A percentile compares a stretch with the other conserved stretches of the same genome.
These are phyloP conservation scores for Trogon surrucura DNA, from an alignment of 2,113 vertebrate genomes.

Conservation along the genomic window DNA sequence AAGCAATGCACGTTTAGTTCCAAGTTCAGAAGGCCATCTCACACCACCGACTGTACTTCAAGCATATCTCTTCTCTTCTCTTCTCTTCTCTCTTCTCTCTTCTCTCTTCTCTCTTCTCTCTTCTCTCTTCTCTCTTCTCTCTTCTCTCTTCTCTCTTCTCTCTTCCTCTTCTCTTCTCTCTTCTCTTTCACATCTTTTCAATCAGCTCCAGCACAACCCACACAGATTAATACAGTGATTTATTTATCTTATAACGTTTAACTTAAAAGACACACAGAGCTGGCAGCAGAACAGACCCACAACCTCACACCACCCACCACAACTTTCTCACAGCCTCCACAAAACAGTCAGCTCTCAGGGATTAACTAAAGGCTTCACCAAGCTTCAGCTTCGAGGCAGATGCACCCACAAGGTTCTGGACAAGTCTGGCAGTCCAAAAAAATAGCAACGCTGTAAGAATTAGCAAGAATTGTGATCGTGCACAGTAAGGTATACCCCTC, in stretches of 20 bases:
- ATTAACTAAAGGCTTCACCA: not conserved
- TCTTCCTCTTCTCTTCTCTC: too few relatives aligned
- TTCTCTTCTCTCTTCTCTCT: too few relatives aligned
- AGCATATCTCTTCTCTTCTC: too few relatives aligned
- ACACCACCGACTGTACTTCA: not conserved
- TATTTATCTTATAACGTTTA: constrained; percentile 34
- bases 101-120: too few relatives aligned
- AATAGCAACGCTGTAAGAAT: not conserved
- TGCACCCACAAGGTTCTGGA: not conserved
- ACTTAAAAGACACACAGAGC: constrained; percentile 30
- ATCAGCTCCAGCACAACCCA: not conserved
- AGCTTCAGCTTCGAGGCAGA: not conserved
- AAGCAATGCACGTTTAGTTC: not conserved
- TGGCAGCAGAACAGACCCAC: constrained; percentile 26
- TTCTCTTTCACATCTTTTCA: constrained; percentile 20
- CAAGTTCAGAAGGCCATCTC: not conserved
- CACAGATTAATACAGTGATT: constrained; percentile 29
- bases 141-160: too few relatives aligned
- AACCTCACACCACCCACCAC: not conserved
- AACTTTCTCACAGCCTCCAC: constrained; percentile 26
- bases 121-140: too few relatives aligned
- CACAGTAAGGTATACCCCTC: not conserved
- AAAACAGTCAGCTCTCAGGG: not conserved
- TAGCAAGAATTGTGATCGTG: not conserved
- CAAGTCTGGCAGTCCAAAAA: not conserved